A percentile compares a stretch with the other conserved stretches of the same genome.
Evolutionary conservation across 2,888 invertebrate genomes (phyloP).

Genomic region (Eurytoma californica): DNA sequence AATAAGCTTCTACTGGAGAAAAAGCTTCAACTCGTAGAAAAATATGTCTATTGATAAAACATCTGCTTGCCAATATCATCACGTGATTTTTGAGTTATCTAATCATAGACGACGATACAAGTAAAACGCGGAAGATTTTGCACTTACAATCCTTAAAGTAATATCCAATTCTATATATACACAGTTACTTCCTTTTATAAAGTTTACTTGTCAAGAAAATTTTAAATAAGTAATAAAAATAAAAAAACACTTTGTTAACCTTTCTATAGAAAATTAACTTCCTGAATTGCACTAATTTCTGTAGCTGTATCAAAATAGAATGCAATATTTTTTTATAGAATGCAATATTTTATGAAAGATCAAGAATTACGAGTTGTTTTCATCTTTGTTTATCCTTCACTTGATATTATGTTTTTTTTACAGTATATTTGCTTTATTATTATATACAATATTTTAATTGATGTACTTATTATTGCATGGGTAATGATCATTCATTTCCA

Average conservation of each 20-base stretch:
- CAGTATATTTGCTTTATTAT: slow-evolving; percentile 14
- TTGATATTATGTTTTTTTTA: slow-evolving; percentile 32
- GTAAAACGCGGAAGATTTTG: background rate
- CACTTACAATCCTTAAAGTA: background rate
- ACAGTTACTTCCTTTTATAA: too few relatives aligned
- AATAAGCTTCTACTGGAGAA: background rate
- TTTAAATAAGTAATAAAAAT: too few relatives aligned
- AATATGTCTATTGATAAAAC: slow-evolving; percentile 16
- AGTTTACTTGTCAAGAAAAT: too few relatives aligned
- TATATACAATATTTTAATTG: background rate
- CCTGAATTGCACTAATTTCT: too few relatives aligned
- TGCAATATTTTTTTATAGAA: too few relatives aligned
- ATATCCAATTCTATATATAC: too few relatives aligned
- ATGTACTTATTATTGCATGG: background rate
- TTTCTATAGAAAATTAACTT: too few relatives aligned
- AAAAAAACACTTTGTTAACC: too few relatives aligned
- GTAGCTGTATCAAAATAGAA: too few relatives aligned
- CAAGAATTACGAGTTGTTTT: too few relatives aligned
- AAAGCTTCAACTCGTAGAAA: slow-evolving; percentile 8
- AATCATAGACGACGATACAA: slow-evolving; percentile 10
- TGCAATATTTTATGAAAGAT: too few relatives aligned
- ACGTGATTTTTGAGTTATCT: background rate
- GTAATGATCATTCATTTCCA: slow-evolving; percentile 9
- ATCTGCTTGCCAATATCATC: slow-evolving; percentile 31
- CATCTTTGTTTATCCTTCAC: slow-evolving; percentile 45